These are phyloP conservation scores for Trichomalopsis sarcophagae DNA, from an alignment of 1,140 invertebrate species.

Conservation along the genomic window DNA sequence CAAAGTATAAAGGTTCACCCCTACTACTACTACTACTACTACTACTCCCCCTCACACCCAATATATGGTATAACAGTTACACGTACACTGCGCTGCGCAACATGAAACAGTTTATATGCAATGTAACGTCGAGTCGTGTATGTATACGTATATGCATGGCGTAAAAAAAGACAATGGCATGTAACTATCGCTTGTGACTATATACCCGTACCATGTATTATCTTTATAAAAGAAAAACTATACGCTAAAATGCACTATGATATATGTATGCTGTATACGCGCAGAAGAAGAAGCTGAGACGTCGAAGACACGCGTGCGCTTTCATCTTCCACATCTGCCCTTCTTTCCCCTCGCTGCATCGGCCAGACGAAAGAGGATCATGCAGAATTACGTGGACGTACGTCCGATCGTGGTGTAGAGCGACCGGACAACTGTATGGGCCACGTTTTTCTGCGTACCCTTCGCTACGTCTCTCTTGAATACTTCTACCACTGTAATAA, in stretches of 20 bases:
- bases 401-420: not conserved
- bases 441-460: not conserved
- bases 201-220: constrained; percentile 18
- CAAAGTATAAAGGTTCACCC: not conserved
- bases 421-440: not conserved
- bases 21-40: not conserved
- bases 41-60: not conserved
- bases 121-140: constrained; percentile 31
- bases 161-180: constrained; percentile 23
- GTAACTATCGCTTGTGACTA: constrained; percentile 47
- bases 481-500: constrained; percentile 39
- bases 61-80: not conserved
- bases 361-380: not conserved
- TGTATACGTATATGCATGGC: not conserved
- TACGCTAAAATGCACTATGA: not conserved
- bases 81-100: not conserved
- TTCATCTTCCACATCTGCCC: not conserved
- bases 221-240: constrained; percentile 34
- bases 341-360: not conserved
- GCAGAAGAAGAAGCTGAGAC: not conserved
- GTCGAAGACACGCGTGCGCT: not conserved
- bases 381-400: not conserved
- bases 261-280: constrained; percentile 26
- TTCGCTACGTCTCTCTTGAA: not conserved
- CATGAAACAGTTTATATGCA: not conserved